These are phyloP conservation scores for Cnemophilus loriae DNA, from an alignment of 2,113 vertebrate species.

Conservation along the genomic window DNA sequence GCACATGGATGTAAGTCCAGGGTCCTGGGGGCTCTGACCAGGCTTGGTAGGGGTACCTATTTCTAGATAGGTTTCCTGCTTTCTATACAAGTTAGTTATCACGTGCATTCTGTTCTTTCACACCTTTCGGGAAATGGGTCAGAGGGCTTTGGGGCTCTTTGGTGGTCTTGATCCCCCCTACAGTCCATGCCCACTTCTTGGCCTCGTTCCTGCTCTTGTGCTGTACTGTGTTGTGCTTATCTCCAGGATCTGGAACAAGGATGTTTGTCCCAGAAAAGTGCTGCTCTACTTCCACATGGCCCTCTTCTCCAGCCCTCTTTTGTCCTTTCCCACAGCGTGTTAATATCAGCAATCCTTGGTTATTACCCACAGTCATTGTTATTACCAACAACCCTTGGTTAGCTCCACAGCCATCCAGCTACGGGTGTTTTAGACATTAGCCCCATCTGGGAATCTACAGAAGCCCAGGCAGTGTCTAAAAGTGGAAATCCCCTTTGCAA, in stretches of 20 bases:
- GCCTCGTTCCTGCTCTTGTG: background rate
- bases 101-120: background rate
- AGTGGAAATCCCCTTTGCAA: background rate
- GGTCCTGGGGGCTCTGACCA: background rate
- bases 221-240: background rate
- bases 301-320: background rate
- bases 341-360: background rate
- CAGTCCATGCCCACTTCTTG: background rate
- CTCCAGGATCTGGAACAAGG: background rate
- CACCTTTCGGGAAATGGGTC: accelerated
- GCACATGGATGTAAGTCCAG: too few species aligned
- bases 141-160: background rate
- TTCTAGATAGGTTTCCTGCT: background rate
- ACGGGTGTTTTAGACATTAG: background rate
- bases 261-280: background rate
- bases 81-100: background rate
- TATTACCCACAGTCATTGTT: background rate
- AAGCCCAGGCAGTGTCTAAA: background rate
- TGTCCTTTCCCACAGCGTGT: background rate
- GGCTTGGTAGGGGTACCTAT: background rate
- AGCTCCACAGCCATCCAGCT: accelerated
- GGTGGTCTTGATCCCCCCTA: background rate
- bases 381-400: background rate
- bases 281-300: background rate
- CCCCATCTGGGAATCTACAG: background rate